Evolutionary conservation across 1,140 invertebrate species (phyloP).

Genomic region (Pseudomyrmex gracilis): DNA sequence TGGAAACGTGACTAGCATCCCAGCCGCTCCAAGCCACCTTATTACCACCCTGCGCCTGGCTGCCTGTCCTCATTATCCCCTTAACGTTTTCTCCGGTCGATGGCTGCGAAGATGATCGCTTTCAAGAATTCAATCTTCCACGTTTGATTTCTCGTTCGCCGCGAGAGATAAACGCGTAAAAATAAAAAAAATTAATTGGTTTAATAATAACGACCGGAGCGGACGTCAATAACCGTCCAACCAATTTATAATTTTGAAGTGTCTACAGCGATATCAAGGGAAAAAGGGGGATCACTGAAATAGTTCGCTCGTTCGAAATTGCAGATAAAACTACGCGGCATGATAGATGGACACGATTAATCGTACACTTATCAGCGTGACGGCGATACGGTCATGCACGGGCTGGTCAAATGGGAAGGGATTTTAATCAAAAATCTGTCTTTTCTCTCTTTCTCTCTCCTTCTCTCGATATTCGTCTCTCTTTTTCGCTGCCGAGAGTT

Average conservation of each 20-base stretch:
- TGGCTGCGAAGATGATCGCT: conserved; percentile 61
- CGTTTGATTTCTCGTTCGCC: conserved; percentile 23
- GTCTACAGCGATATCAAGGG: too few relatives aligned
- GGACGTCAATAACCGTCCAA: background rate
- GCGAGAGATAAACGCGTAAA: too few relatives aligned
- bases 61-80: conserved; percentile 85
- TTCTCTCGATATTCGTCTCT: background rate
- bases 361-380: conserved; percentile 71
- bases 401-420: conserved; percentile 29
- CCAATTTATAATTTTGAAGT: too few relatives aligned
- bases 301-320: conserved; percentile 63
- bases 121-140: conserved; percentile 82
- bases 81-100: conserved; percentile 81
- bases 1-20: conserved; percentile 85
- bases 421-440: conserved; percentile 61
- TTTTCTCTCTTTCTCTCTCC: background rate
- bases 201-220: background rate
- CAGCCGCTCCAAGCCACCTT: conserved; percentile 80
- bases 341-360: conserved; percentile 73
- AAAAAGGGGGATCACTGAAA: background rate
- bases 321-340: conserved; percentile 53
- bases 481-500: conserved; percentile 22
- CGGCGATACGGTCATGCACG: conserved; percentile 56
- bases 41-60: conserved; percentile 81
- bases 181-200: background rate